Conservation (phyloP, 1,140 invertebrate species). For the Caenorhabditis inopinata region DNA sequence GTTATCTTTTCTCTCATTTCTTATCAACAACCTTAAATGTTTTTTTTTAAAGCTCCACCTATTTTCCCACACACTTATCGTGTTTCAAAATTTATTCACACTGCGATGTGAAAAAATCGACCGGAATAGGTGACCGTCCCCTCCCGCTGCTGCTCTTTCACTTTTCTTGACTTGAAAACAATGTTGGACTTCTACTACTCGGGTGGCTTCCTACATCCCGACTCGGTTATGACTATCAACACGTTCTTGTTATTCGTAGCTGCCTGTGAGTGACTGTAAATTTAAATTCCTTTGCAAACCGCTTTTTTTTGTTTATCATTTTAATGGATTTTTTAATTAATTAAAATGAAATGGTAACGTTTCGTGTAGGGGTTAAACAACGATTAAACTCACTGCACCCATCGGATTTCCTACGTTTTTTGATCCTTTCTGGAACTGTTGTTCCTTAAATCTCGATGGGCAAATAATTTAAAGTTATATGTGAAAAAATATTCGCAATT, state of each 20-base stretch:
- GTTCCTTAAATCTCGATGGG: too few species aligned
- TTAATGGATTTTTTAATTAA: too few species aligned
- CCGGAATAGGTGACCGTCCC: not conserved
- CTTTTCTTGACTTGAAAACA: not conserved
- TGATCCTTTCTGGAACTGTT: too few species aligned
- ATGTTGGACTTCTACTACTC: slow-evolving; percentile 4
- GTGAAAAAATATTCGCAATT: too few species aligned
- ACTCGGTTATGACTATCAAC: not conserved
- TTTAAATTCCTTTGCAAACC: too few species aligned
- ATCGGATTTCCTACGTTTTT: too few species aligned
- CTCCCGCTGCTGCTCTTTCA: too few species aligned
- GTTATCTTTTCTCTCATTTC: not conserved
- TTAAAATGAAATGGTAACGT: too few species aligned
- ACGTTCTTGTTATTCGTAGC: not conserved
- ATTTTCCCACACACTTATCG: not conserved
- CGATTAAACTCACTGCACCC: too few species aligned
- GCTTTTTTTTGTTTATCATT: too few species aligned
- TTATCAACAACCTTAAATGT: not conserved
- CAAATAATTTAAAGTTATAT: too few species aligned
- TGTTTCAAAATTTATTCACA: not conserved
- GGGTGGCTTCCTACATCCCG: not conserved
- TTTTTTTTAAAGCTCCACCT: slow-evolving; percentile 22
- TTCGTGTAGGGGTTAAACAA: too few species aligned
- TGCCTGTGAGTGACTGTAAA: not conserved
- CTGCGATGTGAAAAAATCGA: not conserved